These are phyloP conservation scores for Bombus ignitus DNA, from an alignment of 1,140 invertebrate genomes.

Conservation along the genomic window DNA sequence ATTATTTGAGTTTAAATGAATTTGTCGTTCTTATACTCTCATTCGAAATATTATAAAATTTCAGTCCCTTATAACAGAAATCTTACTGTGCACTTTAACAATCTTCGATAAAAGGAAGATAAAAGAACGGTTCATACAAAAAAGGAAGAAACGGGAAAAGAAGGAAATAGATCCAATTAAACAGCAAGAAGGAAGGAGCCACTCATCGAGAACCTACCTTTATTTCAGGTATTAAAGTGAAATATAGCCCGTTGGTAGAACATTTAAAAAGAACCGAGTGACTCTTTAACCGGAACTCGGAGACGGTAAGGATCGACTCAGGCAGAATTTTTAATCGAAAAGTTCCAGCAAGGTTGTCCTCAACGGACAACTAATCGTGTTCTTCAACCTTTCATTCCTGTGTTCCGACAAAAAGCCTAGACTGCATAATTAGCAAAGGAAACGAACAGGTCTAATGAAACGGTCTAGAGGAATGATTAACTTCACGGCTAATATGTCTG, in stretches of 20 bases:
- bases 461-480: conserved; percentile 32
- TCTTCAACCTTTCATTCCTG: conserved; percentile 29
- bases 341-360: background rate
- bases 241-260: background rate
- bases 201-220: background rate
- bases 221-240: background rate
- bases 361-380: conserved; percentile 2
- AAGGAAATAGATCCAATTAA: background rate
- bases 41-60: background rate
- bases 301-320: too few species aligned
- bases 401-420: background rate
- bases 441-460: conserved; percentile 10
- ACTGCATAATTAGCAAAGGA: conserved; percentile 40
- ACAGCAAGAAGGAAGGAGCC: background rate
- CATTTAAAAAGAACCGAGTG: background rate
- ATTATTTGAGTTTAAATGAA: background rate
- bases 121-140: background rate
- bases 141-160: background rate
- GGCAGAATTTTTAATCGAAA: conserved; percentile 4
- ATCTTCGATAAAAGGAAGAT: background rate
- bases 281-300: background rate
- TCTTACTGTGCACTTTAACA: background rate
- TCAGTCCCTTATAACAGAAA: background rate
- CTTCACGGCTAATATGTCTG: conserved; percentile 15
- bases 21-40: background rate